Conservation (phyloP, 2,888 invertebrate genomes). For the Dascillus cervinus region DNA sequence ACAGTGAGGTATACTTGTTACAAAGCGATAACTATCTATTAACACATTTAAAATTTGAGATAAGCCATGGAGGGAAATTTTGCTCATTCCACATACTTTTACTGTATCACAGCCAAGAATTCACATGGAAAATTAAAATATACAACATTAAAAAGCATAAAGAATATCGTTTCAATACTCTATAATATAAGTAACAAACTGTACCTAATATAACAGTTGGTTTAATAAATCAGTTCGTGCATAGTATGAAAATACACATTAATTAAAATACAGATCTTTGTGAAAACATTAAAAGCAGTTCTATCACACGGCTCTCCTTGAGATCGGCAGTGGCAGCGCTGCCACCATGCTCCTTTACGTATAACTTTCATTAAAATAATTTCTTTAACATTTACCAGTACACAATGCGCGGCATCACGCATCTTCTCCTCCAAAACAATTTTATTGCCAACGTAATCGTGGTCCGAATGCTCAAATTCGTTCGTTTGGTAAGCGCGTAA, state of each 20-base stretch:
- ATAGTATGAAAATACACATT: slow-evolving; percentile 29
- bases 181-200: slow-evolving; percentile 32
- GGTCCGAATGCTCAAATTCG: too few relatives aligned
- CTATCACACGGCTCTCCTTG: slow-evolving; percentile 42
- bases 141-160: slow-evolving; percentile 32
- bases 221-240: slow-evolving; percentile 35
- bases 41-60: too few relatives aligned
- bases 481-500: too few relatives aligned
- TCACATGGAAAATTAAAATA: slow-evolving; percentile 40
- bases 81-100: slow-evolving; percentile 40
- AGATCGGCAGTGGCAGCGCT: slow-evolving; percentile 31
- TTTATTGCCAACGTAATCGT: too few relatives aligned
- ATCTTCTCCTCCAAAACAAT: too few relatives aligned
- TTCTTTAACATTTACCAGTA: too few relatives aligned
- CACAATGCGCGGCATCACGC: too few relatives aligned
- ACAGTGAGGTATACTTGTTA: too few relatives aligned
- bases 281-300: slow-evolving; percentile 41
- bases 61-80: slow-evolving; percentile 38
- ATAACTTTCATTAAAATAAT: slow-evolving; percentile 24
- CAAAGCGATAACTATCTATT: too few relatives aligned
- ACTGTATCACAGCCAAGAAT: slow-evolving; percentile 46
- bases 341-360: slow-evolving; percentile 22
- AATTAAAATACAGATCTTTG: slow-evolving; percentile 41
- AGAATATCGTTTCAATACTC: slow-evolving; percentile 24
- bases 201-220: slow-evolving; percentile 22